Evolutionary conservation across 2,113 vertebrate genomes (phyloP).

Genomic region (Suricata suricatta): DNA sequence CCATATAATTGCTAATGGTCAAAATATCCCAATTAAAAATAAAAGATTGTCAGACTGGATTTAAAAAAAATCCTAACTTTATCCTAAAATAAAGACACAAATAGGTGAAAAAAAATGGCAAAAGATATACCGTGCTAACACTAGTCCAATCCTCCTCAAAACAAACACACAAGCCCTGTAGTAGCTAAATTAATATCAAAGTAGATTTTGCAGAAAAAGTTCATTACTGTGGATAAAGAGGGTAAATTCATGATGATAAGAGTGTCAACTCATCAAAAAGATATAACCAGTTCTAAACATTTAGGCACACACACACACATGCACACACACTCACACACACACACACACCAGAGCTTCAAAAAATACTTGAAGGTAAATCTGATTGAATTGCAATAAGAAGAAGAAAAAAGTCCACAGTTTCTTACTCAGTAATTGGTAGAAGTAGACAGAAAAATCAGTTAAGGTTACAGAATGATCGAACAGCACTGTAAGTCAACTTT

Average conservation of each 20-base stretch:
- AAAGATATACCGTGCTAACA: neutral
- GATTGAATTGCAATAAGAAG: neutral
- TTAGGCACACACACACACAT: neutral
- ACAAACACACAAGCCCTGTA: neutral
- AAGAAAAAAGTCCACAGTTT: neutral
- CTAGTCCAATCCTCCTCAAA: neutral
- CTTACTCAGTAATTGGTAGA: neutral
- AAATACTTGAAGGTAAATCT: neutral
- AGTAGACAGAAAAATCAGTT: neutral
- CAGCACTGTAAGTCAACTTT: neutral
- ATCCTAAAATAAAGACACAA: neutral
- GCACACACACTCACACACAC: neutral
- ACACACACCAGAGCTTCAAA: neutral
- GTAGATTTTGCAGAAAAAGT: neutral
- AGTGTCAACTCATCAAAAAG: neutral
- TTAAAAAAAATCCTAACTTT: neutral
- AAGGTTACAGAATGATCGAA: neutral
- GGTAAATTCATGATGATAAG: neutral
- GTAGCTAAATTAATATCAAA: neutral
- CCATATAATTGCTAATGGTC: neutral
- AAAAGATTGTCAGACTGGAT: neutral
- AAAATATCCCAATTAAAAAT: neutral
- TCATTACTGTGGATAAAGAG: neutral
- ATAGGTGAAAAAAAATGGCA: neutral
- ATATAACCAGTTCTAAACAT: neutral